Base-by-base conservation (phyloP, 2,888 invertebrate genomes). In the Leucozona laternaria region DNA sequence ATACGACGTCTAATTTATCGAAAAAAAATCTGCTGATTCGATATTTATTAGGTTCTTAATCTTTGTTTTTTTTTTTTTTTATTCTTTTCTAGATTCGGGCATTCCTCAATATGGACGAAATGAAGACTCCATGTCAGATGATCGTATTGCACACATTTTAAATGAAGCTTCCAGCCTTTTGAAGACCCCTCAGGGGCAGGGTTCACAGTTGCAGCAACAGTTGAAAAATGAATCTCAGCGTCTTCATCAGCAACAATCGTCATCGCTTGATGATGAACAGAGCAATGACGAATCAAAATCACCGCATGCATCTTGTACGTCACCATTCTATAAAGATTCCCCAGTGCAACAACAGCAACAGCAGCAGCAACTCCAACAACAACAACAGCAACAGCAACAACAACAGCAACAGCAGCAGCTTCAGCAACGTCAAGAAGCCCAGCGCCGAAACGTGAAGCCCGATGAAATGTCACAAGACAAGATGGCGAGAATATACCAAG, bases 381-480 rank as follows among this genome's bases (percentile, higher is more conserved):
- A 90, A 15, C 91, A 90, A 25, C 93, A 97, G 97, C 92, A 89
- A 70, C 31, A 31, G 8, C 31, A 31, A 31, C 75, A 55, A 4
- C 86, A 89, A 57, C 91, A 81, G n/a, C 89, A 89, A 22, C 88
- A 58, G 64, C 88, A 8, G 83, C 84, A 17, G 83, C 84, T 25
- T 25, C 62, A 37, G 96, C 95, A 89, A 79, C 43, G 79, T 62
- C 92, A 97, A 97, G 86, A 90, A 0, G 88, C 89, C 64, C 90
- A 90, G 34, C 90, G 90, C 22, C 81, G 80, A 90, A 92, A 77
- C 86, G 89, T 96, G 95, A 89, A 88, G 45, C 62, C 76, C 92
- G 97, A 97, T 92, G 98, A 98, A 93, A 97, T 98, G 93, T 97
- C 98, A 48, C 98, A 98, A 91, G 99, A 99, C 91, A 98, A 98